These are phyloP conservation scores for Chrysocyon brachyurus DNA, from an alignment of 2,797 vertebrate species.

Conservation along the genomic window DNA sequence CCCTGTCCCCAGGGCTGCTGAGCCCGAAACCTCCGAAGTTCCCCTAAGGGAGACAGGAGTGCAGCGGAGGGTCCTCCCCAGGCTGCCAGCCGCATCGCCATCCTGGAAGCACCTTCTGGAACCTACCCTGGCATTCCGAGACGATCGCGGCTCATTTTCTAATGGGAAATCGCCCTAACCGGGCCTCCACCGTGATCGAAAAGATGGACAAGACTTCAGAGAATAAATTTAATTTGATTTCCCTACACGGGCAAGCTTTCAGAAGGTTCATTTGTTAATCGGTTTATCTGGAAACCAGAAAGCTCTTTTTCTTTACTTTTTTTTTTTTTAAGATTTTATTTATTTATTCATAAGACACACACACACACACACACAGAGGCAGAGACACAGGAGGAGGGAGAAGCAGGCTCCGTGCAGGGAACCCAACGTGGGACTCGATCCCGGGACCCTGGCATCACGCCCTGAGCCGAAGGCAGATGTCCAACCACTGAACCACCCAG, in stretches of 20 bases:
- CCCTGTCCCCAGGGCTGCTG: background rate
- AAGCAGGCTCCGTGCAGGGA: no score
- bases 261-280: background rate
- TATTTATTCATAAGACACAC: no score
- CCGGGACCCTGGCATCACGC: no score
- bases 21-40: background rate
- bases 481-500: no score
- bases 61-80: background rate
- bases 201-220: background rate
- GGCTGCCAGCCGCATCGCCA: background rate
- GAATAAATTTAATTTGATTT: background rate
- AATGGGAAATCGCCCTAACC: background rate
- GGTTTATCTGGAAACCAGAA: background rate
- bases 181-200: background rate
- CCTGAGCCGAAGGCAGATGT: no score
- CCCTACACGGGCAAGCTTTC: background rate
- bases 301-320: background rate
- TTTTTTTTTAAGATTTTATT: no score
- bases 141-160: fast-evolving
- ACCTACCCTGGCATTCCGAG: fast-evolving
- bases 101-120: background rate
- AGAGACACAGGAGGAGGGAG: no score
- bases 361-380: no score
- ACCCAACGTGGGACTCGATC: no score
- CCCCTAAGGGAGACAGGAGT: background rate